These are phyloP conservation scores for Malacoraja senta DNA, from an alignment of 2,797 vertebrate species.

Conservation along the genomic window DNA sequence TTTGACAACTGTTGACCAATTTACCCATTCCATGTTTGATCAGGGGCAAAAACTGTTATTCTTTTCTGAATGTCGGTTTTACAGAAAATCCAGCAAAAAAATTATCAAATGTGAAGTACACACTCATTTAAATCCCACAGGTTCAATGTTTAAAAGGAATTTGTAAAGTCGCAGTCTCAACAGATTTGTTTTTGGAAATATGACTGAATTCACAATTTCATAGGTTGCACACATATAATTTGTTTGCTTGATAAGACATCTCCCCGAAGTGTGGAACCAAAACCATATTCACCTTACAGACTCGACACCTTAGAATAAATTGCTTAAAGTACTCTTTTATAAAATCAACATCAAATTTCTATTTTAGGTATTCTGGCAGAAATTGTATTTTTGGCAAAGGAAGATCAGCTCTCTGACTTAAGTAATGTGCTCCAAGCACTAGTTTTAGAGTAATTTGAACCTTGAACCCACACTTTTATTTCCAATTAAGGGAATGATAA, in stretches of 20 bases:
- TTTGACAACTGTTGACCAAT: too few relatives aligned
- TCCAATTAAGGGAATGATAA: neutral
- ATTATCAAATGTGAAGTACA: neutral
- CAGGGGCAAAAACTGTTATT: neutral
- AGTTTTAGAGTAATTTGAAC: neutral
- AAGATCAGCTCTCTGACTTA: neutral
- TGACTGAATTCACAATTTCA: neutral
- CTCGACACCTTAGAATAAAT: neutral
- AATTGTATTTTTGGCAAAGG: slow-evolving; percentile 3
- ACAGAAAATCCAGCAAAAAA: neutral
- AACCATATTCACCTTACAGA: neutral
- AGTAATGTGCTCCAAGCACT: neutral
- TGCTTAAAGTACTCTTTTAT: neutral
- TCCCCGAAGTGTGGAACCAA: neutral
- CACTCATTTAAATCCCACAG: neutral
- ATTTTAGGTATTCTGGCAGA: slow-evolving; percentile 6
- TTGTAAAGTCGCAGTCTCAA: neutral
- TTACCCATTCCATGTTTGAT: neutral
- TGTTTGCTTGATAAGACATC: too few relatives aligned
- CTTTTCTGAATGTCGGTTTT: neutral
- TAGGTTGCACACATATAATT: too few relatives aligned
- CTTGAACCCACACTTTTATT: neutral
- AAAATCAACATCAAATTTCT: neutral
- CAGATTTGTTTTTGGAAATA: neutral
- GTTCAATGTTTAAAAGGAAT: neutral